phyloP scores from a whole-genome alignment of 2,888 invertebrate species.

The Sarcophaga rosellei region DNA sequence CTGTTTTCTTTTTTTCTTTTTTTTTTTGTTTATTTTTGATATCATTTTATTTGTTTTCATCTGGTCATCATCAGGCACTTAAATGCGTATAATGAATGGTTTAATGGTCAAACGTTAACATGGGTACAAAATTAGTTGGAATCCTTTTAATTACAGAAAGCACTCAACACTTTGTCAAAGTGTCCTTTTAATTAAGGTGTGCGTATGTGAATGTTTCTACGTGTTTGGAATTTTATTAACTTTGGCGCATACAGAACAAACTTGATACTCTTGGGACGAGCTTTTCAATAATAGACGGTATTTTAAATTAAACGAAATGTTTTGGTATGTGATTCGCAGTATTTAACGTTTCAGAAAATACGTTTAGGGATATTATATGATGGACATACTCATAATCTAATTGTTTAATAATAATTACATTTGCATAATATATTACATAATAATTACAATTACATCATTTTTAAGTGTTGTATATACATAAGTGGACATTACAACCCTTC shows the following conservation, averaged over 20 bases:
- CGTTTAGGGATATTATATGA: too few relatives aligned
- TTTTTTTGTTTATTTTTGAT: conserved; percentile 30
- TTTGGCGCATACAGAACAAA: background rate
- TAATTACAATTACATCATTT: too few relatives aligned
- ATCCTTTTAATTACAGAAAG: conserved; percentile 80
- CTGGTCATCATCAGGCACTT: conserved; percentile 75
- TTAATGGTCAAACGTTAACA: conserved; percentile 76
- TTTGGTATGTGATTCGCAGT: conserved; percentile 20
- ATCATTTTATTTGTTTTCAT: conserved; percentile 61
- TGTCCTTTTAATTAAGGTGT: conserved; percentile 74
- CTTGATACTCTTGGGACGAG: background rate
- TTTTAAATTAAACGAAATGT: background rate
- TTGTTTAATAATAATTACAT: too few relatives aligned
- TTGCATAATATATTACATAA: too few relatives aligned
- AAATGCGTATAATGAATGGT: conserved; percentile 78
- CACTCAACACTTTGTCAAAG: conserved; percentile 79
- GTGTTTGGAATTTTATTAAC: background rate
- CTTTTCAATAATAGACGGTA: background rate
- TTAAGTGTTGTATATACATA: too few relatives aligned
- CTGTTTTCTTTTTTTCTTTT: background rate
- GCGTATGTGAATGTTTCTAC: conserved; percentile 18
- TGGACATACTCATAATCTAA: too few relatives aligned
- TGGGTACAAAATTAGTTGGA: conserved; percentile 77
- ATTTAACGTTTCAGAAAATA: too few relatives aligned
- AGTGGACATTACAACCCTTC: too few relatives aligned